These are phyloP conservation scores for Mesorhabditis sp. DNA, from an alignment of 2,888 invertebrate genomes.

Conservation along the genomic window DNA sequence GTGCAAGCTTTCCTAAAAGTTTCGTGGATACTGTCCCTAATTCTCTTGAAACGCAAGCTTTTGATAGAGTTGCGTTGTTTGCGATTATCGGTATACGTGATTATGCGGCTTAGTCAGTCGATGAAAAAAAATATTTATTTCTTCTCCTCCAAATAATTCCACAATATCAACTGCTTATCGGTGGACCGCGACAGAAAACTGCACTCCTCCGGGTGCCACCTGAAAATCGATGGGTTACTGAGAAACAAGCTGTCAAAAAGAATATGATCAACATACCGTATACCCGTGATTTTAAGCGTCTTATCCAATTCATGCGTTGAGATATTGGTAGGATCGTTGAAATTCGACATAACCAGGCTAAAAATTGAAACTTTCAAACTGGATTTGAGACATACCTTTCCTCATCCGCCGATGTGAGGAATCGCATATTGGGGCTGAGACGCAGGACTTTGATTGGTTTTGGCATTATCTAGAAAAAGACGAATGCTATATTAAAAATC, in stretches of 20 bases:
- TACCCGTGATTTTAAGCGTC: not conserved
- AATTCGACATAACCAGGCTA: not conserved
- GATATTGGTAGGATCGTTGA: not conserved
- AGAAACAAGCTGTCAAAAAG: not conserved
- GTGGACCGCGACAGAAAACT: not conserved
- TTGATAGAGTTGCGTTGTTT: no score
- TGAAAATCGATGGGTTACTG: not conserved
- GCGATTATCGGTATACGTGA: no score
- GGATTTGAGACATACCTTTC: not conserved
- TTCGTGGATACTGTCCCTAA: no score
- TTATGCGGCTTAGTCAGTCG: no score
- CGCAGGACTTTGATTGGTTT: not conserved
- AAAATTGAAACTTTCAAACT: not conserved
- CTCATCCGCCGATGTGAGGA: not conserved
- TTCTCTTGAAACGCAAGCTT: no score
- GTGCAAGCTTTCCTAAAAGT: no score
- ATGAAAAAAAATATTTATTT: no score
- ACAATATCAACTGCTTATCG: not conserved
- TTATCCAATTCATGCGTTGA: not conserved
- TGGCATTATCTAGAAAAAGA: not conserved
- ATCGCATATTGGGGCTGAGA: not conserved
- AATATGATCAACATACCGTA: not conserved
- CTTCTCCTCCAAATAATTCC: no score
- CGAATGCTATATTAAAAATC: not conserved
- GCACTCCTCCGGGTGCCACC: conserved; percentile 3